A percentile compares a stretch with the other conserved stretches of the same genome.
Evolutionary conservation across 2,888 invertebrate species (phyloP).

Genomic region (Cosmia pyralina): DNA sequence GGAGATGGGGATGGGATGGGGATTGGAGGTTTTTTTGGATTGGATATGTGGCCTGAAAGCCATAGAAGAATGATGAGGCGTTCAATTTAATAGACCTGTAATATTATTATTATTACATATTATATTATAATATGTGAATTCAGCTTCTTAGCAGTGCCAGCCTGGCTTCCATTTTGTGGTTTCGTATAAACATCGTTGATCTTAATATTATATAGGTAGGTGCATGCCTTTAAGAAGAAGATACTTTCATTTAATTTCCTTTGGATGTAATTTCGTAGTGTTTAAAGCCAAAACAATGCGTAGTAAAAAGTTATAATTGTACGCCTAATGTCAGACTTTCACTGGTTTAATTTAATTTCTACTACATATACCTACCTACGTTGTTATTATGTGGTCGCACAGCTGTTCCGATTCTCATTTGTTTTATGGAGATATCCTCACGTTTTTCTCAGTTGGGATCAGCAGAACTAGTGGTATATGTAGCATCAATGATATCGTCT

Average conservation of each 20-base stretch:
- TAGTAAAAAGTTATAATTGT: constrained; percentile 50
- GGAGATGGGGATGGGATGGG: too few relatives aligned
- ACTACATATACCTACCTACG: neutral
- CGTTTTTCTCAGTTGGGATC: neutral
- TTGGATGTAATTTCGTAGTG: constrained; percentile 34
- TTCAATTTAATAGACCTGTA: neutral
- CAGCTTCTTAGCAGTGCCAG: too few relatives aligned
- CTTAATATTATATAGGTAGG: too few relatives aligned
- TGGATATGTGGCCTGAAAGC: too few relatives aligned
- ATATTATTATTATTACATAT: too few relatives aligned
- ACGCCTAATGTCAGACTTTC: constrained; percentile 54
- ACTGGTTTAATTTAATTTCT: constrained; percentile 37
- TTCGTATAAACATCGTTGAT: too few relatives aligned
- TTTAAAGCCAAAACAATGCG: constrained; percentile 49
- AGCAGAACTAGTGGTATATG: neutral
- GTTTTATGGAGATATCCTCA: constrained; percentile 8
- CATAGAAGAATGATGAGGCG: neutral
- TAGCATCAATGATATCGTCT: neutral
- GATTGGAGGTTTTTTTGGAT: too few relatives aligned
- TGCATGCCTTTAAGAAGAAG: constrained; percentile 5
- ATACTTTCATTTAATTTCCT: constrained; percentile 46
- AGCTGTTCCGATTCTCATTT: neutral
- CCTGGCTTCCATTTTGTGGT: too few relatives aligned
- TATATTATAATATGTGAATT: too few relatives aligned
- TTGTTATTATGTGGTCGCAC: constrained; percentile 3